phyloP scores from a whole-genome alignment of 2,888 invertebrate genomes.

The Anaspis maculata region DNA sequence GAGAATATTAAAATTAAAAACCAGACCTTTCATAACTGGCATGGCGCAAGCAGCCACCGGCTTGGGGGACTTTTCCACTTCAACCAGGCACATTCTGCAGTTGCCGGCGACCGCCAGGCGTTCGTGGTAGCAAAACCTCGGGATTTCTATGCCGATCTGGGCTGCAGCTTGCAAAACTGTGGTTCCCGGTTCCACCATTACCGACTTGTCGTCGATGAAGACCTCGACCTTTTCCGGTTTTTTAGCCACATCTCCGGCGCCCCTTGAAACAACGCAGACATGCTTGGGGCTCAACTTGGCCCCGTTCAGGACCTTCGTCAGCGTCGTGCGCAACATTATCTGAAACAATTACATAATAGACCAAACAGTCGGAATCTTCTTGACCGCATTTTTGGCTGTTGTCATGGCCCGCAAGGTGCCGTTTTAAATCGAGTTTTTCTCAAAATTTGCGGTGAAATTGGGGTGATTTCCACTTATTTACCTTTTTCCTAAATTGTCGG shows the following conservation, averaged over 20 bases:
- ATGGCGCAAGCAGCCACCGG: constrained; percentile 99
- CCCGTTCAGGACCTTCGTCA: constrained; percentile 54
- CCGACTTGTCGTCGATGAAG: constrained; percentile 94
- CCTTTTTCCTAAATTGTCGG: too few relatives aligned
- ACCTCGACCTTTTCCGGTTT: constrained; percentile 75
- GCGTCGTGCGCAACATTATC: constrained; percentile 74
- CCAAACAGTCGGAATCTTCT: too few relatives aligned
- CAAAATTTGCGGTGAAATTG: too few relatives aligned
- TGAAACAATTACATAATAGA: too few relatives aligned
- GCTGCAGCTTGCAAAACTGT: constrained; percentile 96
- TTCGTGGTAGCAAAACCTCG: constrained; percentile 98
- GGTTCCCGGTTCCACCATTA: constrained; percentile 90
- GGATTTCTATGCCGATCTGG: constrained; percentile 92
- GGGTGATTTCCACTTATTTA: too few relatives aligned
- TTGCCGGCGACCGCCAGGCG: constrained; percentile 97
- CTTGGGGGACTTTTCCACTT: constrained; percentile 97
- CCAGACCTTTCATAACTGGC: constrained; percentile 99
- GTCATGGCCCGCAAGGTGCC: too few relatives aligned
- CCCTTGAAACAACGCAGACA: constrained; percentile 24
- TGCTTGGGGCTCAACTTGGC: constrained; percentile 34
- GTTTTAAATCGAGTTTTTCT: too few relatives aligned
- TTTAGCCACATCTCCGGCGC: constrained; percentile 28
- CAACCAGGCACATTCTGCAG: constrained; percentile 98
- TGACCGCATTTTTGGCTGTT: too few relatives aligned
- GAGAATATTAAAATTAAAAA: too few relatives aligned